A percentile compares a stretch with the other conserved stretches of the same genome.
Evolutionary conservation across 2,888 invertebrate genomes (phyloP).

Genomic region (Diogma glabrata): DNA sequence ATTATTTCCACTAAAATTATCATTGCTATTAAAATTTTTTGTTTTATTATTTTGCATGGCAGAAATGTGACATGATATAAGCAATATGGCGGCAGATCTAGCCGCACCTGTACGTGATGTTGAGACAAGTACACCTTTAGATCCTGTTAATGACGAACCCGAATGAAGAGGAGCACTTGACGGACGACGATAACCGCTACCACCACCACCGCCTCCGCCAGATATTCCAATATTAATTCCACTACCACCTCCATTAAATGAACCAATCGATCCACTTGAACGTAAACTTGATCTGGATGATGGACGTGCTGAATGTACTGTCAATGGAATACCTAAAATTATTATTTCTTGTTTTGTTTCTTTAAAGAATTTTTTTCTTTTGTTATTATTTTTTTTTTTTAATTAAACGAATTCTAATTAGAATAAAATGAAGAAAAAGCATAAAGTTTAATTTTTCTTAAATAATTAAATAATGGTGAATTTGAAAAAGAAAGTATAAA

Average conservation of each 20-base stretch:
- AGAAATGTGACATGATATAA: slow-evolving; percentile 78
- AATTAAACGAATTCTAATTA: too few species aligned
- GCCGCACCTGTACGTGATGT: slow-evolving; percentile 88
- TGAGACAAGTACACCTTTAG: slow-evolving; percentile 59
- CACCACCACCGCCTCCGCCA: slow-evolving; percentile 7
- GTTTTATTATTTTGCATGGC: slow-evolving; percentile 39
- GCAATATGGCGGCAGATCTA: slow-evolving; percentile 87
- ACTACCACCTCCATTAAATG: slow-evolving; percentile 21
- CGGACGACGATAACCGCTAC: slow-evolving; percentile 36
- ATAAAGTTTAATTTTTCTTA: too few species aligned
- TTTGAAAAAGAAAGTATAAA: slow-evolving; percentile 39
- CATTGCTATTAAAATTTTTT: slow-evolving; percentile 43
- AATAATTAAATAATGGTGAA: too few species aligned
- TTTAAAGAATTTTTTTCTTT: too few species aligned
- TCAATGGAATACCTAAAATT: slow-evolving; percentile 19
- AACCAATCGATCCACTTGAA: slow-evolving; percentile 44
- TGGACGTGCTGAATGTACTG: slow-evolving; percentile 50
- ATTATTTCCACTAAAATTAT: slow-evolving; percentile 24
- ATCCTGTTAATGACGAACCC: slow-evolving; percentile 39
- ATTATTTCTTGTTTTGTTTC: too few species aligned
- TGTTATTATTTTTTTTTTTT: too few species aligned
- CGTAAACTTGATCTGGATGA: slow-evolving; percentile 46
- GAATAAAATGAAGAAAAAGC: too few species aligned
- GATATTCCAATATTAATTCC: slow-evolving; percentile 5
- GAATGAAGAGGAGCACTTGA: slow-evolving; percentile 40